Conservation (phyloP, 2,888 invertebrate genomes). For the Diarsia dahlii region DNA sequence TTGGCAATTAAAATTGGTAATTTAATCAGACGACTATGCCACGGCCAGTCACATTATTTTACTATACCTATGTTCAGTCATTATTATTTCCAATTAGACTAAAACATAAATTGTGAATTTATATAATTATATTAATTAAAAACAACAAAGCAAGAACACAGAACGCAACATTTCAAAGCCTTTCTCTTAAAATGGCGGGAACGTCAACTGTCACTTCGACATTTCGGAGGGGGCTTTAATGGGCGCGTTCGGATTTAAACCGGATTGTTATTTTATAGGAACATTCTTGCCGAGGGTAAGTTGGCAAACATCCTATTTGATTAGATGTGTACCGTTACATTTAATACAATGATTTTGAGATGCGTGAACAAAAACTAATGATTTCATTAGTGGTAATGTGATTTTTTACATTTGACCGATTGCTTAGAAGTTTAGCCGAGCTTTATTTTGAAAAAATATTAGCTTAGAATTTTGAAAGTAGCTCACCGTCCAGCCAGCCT, state of each 20-base stretch:
- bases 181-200: constrained; percentile 69
- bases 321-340: constrained; percentile 50
- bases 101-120: constrained; percentile 32
- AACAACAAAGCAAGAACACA: constrained; percentile 51
- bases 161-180: constrained; percentile 45
- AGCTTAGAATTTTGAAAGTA: background rate
- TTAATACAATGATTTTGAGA: constrained; percentile 34
- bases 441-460: background rate
- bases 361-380: constrained; percentile 22
- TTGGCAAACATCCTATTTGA: constrained; percentile 62
- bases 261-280: constrained; percentile 81
- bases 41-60: background rate
- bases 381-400: constrained; percentile 11
- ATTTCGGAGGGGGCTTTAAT: constrained; percentile 80
- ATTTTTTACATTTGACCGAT: background rate
- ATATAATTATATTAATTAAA: constrained; percentile 57
- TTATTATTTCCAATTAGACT: background rate
- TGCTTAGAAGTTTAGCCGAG: background rate
- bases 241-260: constrained; percentile 82
- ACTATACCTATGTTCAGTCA: background rate
- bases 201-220: constrained; percentile 86
- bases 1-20: background rate
- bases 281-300: constrained; percentile 59
- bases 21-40: background rate
- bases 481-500: background rate